These are phyloP conservation scores for Diabrotica virgifera DNA, from an alignment of 1,140 invertebrate species.

Conservation along the genomic window DNA sequence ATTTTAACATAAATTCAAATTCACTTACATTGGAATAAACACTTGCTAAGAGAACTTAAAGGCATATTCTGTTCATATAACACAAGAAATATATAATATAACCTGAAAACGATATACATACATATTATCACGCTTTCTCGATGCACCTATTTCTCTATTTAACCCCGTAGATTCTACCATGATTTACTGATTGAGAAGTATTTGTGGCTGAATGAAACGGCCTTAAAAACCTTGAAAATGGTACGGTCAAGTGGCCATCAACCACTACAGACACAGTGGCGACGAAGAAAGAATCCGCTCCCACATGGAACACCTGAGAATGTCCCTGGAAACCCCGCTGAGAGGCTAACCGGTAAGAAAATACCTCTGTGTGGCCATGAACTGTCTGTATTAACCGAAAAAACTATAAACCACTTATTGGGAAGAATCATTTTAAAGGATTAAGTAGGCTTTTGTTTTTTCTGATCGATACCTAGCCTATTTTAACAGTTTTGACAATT, in stretches of 20 bases:
- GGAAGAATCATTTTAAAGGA: neutral
- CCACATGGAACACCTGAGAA: slow-evolving; percentile 19
- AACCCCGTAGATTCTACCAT: neutral
- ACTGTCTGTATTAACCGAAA: slow-evolving; percentile 16
- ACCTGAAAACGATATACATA: too few relatives aligned
- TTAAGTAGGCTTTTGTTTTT: too few relatives aligned
- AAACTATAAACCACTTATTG: slow-evolving; percentile 18
- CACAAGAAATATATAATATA: too few relatives aligned
- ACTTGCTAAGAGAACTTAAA: too few relatives aligned
- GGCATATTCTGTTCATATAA: too few relatives aligned
- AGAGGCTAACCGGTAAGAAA: slow-evolving; percentile 17
- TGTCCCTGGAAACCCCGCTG: slow-evolving; percentile 17
- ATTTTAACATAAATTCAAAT: too few relatives aligned
- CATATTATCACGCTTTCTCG: too few relatives aligned
- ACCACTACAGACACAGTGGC: slow-evolving; percentile 17
- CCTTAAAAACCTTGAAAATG: slow-evolving; percentile 14
- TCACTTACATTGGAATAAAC: too few relatives aligned
- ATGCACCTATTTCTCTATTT: neutral
- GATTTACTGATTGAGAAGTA: slow-evolving; percentile 11
- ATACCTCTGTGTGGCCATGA: slow-evolving; percentile 17
- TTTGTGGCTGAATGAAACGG: slow-evolving; percentile 10
- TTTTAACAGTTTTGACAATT: too few relatives aligned
- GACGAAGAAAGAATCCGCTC: slow-evolving; percentile 15
- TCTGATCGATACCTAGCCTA: too few relatives aligned
- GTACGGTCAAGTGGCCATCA: slow-evolving; percentile 17